A percentile compares a stretch with the other conserved stretches of the same genome.
Conservation (phyloP, 2,113 vertebrate genomes). For the Syngnathus scovelli region DNA sequence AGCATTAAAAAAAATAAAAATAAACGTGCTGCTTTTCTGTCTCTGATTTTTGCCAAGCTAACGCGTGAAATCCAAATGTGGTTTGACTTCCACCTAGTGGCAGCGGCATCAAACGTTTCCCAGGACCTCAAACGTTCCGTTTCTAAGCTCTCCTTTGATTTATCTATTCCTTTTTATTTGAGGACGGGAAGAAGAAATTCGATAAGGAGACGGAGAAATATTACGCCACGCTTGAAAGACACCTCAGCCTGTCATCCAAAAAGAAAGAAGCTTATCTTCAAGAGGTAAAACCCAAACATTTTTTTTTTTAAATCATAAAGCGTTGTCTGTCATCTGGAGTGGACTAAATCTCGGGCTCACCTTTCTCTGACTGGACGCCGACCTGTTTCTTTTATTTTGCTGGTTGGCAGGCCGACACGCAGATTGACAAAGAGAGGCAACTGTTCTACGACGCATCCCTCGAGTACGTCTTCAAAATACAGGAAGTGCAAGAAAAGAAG, state of each 20-base stretch:
- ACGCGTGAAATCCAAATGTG: constrained; percentile 16
- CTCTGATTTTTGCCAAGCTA: background rate
- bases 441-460: constrained; percentile 94
- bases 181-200: constrained; percentile 97
- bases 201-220: constrained; percentile 96
- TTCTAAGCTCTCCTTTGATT: background rate
- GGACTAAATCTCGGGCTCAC: constrained; percentile 8
- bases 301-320: background rate
- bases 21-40: background rate
- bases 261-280: constrained; percentile 93
- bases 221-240: constrained; percentile 90
- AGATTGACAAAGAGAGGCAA: constrained; percentile 91
- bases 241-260: constrained; percentile 89
- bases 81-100: constrained; percentile 65
- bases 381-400: constrained; percentile 21
- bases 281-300: constrained; percentile 74
- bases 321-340: constrained; percentile 5
- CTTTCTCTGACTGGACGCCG: constrained; percentile 11
- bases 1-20: background rate
- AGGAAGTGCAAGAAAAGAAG: constrained; percentile 98
- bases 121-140: background rate
- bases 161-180: constrained; percentile 9
- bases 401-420: constrained; percentile 82
- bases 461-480: constrained; percentile 97
- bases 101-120: background rate